Conservation (phyloP, 1,140 invertebrate genomes). For the Hestina assimilis region DNA sequence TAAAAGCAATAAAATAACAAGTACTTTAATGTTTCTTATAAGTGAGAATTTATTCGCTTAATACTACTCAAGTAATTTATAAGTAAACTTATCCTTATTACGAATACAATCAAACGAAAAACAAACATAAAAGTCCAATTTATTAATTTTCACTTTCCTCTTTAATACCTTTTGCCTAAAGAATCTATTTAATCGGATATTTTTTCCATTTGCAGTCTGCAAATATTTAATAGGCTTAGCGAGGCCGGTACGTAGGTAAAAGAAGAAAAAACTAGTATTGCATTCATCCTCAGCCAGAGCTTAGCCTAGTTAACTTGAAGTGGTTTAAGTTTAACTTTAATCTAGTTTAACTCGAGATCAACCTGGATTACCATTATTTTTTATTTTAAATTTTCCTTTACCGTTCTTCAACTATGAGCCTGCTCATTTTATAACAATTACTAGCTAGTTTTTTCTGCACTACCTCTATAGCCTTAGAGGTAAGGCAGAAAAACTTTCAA, state of each 20-base stretch:
- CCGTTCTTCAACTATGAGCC: slow-evolving; percentile 20
- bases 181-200: slow-evolving; percentile 26
- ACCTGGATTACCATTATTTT: slow-evolving; percentile 46
- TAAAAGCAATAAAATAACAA: no score
- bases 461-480: no score
- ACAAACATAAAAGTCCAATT: no score
- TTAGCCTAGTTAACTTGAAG: slow-evolving; percentile 52
- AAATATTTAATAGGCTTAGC: slow-evolving; percentile 47
- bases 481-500: no score
- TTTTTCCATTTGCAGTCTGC: slow-evolving; percentile 23
- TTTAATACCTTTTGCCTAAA: slow-evolving; percentile 15
- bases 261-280: slow-evolving; percentile 35
- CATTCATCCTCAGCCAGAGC: slow-evolving; percentile 36
- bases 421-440: slow-evolving; percentile 17
- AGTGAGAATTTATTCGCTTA: no score
- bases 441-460: no score
- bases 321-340: slow-evolving; percentile 56
- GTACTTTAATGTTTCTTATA: no score
- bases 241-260: slow-evolving; percentile 30
- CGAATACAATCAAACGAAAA: no score
- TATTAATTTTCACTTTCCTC: slow-evolving; percentile 12
- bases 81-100: no score
- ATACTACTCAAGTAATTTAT: no score
- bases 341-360: slow-evolving; percentile 51
- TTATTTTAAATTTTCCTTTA: slow-evolving; percentile 45